Percentiles rank a stretch among this genome's conserved stretches.
Evolutionary conservation across 23 tunicate genomes (phyloP).

Genomic region (Diplosoma virens): DNA sequence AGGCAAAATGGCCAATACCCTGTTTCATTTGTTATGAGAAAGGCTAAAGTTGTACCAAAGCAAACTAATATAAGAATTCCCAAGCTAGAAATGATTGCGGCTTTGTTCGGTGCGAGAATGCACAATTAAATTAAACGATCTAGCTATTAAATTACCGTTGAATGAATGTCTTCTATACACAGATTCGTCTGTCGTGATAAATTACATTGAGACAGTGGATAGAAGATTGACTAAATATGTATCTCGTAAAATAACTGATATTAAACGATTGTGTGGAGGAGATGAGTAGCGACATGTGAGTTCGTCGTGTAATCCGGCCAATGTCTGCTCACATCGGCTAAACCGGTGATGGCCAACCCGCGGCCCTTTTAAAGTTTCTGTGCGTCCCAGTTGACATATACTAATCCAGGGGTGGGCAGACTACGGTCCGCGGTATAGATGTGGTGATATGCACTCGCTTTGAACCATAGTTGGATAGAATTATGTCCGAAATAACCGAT

Average conservation of each 20-base stretch:
- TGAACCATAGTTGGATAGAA: too few species aligned
- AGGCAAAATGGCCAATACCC: background rate
- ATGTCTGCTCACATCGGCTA: too few species aligned
- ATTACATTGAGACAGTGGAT: background rate
- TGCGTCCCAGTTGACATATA: too few species aligned
- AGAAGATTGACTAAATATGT: constrained; percentile 1
- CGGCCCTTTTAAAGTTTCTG: too few species aligned
- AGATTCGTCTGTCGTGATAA: constrained; percentile 2
- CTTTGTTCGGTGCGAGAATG: constrained; percentile 13
- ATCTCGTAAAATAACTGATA: constrained; percentile 14
- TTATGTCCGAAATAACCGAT: too few species aligned
- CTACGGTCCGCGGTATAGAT: too few species aligned
- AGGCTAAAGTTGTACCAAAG: constrained; percentile 15
- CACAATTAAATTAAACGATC: background rate
- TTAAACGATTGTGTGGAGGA: background rate
- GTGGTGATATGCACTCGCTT: too few species aligned
- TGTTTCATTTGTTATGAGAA: constrained; percentile 17
- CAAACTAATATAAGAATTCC: background rate
- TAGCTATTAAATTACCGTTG: background rate
- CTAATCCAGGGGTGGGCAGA: too few species aligned
- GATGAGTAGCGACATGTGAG: background rate
- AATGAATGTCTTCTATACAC: constrained; percentile 3
- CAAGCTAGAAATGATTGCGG: constrained; percentile 18
- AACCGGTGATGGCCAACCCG: too few species aligned
- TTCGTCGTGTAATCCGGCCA: background rate